These are phyloP conservation scores for Ochropacha duplaris DNA, from an alignment of 2,888 invertebrate genomes.

Conservation along the genomic window DNA sequence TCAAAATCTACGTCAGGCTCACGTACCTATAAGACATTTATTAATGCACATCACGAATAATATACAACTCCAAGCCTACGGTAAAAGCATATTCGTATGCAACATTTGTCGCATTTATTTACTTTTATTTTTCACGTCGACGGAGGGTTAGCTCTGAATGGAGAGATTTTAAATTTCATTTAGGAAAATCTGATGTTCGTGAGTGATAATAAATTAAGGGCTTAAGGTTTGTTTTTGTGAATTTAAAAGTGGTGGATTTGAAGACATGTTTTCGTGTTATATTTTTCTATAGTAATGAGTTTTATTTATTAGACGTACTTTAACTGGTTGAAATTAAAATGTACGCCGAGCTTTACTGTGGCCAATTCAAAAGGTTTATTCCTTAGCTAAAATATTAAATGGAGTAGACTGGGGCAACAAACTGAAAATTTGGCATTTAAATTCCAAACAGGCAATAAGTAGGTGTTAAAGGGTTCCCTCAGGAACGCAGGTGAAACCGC, in stretches of 20 bases:
- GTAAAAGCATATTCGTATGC: constrained; percentile 43
- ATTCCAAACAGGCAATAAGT: too few relatives aligned
- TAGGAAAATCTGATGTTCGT: neutral
- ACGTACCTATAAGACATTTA: neutral
- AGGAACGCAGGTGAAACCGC: too few relatives aligned
- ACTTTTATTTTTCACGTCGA: constrained; percentile 28
- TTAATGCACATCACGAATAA: neutral
- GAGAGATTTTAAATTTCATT: neutral
- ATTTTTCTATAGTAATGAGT: neutral
- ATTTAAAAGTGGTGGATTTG: neutral
- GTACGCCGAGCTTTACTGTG: too few relatives aligned
- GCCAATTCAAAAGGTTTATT: too few relatives aligned
- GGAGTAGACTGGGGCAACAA: too few relatives aligned
- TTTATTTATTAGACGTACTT: neutral
- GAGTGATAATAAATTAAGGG: neutral
- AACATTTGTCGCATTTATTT: constrained; percentile 43
- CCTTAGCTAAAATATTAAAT: too few relatives aligned
- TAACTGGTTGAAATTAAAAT: too few relatives aligned
- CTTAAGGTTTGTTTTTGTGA: neutral
- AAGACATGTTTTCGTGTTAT: neutral
- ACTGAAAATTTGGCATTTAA: too few relatives aligned
- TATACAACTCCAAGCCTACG: neutral
- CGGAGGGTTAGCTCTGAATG: constrained; percentile 5
- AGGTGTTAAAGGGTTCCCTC: too few relatives aligned
- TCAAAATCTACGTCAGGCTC: neutral